These are phyloP conservation scores for Archegozetes longisetosus DNA, from an alignment of 1,140 invertebrate genomes.

Conservation along the genomic window DNA sequence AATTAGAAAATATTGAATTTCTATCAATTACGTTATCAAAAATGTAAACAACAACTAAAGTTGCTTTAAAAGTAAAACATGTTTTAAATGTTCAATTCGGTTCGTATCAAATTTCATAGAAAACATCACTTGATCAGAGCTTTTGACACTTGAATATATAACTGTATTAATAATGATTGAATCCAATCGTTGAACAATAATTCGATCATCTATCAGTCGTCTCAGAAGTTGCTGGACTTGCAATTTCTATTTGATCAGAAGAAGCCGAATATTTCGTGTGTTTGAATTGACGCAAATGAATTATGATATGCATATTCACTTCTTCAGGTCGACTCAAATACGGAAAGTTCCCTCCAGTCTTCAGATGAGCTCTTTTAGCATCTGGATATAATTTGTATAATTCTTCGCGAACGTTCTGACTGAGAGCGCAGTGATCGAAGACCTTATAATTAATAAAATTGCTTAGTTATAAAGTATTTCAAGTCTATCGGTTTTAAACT, in stretches of 20 bases:
- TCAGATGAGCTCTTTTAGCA: slow-evolving; percentile 70
- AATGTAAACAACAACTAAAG: too few species aligned
- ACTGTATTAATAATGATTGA: too few species aligned
- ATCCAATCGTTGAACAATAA: too few species aligned
- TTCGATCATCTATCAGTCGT: too few species aligned
- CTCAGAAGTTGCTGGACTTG: neutral
- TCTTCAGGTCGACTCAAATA: slow-evolving; percentile 74
- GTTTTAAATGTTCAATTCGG: too few species aligned
- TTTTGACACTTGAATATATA: too few species aligned
- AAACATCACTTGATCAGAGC: too few species aligned
- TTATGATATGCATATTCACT: slow-evolving; percentile 57
- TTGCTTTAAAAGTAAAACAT: too few species aligned
- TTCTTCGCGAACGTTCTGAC: slow-evolving; percentile 49
- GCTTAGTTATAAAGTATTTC: neutral
- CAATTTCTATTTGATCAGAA: neutral
- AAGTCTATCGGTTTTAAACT: neutral
- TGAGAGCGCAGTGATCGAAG: slow-evolving; percentile 74
- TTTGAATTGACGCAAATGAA: slow-evolving; percentile 22
- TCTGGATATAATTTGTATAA: slow-evolving; percentile 73
- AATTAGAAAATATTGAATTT: too few species aligned
- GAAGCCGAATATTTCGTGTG: slow-evolving; percentile 16
- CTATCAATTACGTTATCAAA: too few species aligned
- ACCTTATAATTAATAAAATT: slow-evolving; percentile 30
- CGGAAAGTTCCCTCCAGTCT: slow-evolving; percentile 78
- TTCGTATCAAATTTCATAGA: too few species aligned